A percentile compares a stretch with the other conserved stretches of the same genome.
These are phyloP conservation scores for Penelope pileata DNA, from an alignment of 2,113 vertebrate genomes.

Conservation along the genomic window DNA sequence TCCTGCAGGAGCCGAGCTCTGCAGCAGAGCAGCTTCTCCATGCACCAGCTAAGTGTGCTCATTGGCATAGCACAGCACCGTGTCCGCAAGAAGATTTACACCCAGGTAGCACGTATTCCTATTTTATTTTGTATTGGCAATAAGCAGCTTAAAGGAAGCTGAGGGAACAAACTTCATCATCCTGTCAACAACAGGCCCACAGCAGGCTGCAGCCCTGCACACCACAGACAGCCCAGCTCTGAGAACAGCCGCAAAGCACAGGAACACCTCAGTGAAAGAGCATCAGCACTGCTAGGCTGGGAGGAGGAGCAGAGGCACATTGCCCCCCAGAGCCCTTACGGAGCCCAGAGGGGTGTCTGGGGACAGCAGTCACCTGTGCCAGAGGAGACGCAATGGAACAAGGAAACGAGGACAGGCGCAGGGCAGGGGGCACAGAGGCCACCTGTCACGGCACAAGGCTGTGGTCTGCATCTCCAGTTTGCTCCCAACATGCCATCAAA, in stretches of 20 bases:
- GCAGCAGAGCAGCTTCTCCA: background rate
- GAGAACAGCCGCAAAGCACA: background rate
- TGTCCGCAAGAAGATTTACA: background rate
- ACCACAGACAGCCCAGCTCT: fast-evolving
- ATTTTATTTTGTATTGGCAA: background rate
- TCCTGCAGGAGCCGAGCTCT: fast-evolving
- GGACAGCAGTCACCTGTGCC: background rate
- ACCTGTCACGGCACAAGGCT: fast-evolving
- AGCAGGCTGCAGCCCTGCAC: fast-evolving
- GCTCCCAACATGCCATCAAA: background rate
- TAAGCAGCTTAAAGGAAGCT: background rate
- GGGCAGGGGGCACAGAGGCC: background rate
- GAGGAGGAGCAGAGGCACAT: background rate
- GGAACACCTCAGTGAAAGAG: background rate
- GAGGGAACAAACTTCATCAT: background rate
- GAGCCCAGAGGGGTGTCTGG: background rate
- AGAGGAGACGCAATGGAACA: fast-evolving
- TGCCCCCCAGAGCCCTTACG: background rate
- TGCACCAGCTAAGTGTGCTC: background rate
- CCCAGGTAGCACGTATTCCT: background rate
- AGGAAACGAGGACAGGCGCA: fast-evolving
- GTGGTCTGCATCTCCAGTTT: background rate
- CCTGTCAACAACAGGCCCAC: background rate
- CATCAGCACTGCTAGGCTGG: background rate
- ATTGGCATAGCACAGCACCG: background rate